Base-by-base conservation (phyloP, 92 coral and sea anemone genomes). In the Diadumene lineata region DNA sequence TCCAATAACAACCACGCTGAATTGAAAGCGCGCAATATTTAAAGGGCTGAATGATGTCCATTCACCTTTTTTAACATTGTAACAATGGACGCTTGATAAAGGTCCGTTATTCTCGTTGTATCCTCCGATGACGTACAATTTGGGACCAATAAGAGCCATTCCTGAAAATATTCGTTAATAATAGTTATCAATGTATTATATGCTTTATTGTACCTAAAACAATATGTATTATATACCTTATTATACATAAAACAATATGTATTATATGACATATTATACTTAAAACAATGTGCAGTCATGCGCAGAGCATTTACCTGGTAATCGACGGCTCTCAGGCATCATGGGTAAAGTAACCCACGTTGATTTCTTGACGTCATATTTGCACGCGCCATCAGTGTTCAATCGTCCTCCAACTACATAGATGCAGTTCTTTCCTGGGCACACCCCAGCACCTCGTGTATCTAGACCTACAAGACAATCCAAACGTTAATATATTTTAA, bases 71-170 rank as follows among this genome's bases (percentile, higher is more conserved):
- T 93, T 92, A 63, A 74, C 69, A 73, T 87, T 89, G 70, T 72
- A 83, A 34, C 96, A 97, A 30, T 92, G 88, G 7, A 83, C 81
- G 43, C 84, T 75, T 25, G 90, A 86, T 62, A 94, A 72, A 15
- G 97, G 89, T 9, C 91, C 94, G 0, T 73, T 76, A 33, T 34
- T 80, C 79, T 84, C 89, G 8, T 89, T 88, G 51, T 83, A 90
- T 17, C 98, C 98, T n/a, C 97, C 97, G 66, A 94, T 82, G 26
- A 89, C 98, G 85, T 86, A 94, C n/a, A 94, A 66, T 50, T 93
- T 89, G 57, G 74, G 77, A 57, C 80, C 56, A 43, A 84, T 19
- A 50, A 81, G 82, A 11, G 86, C 96, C 9, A 78, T 85, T 11
- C 92, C 98, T 92, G 73, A 11, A 28, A 64, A 0, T n/a, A n/a